Percentiles rank a stretch among this genome's conserved stretches.
Evolutionary conservation across 2,888 invertebrate species (phyloP).

Genomic region (Meandrusa payeni): DNA sequence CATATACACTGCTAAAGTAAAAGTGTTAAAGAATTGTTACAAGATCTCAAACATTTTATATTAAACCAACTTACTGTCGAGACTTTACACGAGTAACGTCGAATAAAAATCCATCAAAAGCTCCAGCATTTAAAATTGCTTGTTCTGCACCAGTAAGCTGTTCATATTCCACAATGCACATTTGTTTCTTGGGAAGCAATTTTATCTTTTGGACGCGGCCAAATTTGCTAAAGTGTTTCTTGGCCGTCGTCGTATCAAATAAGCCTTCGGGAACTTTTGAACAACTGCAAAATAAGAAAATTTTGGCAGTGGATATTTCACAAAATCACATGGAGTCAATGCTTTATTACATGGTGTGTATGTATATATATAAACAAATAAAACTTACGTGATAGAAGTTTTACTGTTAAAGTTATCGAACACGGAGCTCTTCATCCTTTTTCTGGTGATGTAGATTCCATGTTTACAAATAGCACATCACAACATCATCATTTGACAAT

Average conservation of each 20-base stretch:
- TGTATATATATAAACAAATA: conserved; percentile 25
- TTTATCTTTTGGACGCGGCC: conserved; percentile 85
- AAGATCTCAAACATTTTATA: neutral
- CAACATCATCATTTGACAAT: too few species aligned
- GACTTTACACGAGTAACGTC: conserved; percentile 77
- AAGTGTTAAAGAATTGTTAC: neutral
- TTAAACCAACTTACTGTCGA: conserved; percentile 53
- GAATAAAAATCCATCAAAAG: conserved; percentile 83
- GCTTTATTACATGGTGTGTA: neutral
- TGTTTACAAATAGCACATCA: conserved; percentile 30
- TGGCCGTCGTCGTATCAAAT: conserved; percentile 80
- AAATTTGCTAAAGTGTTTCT: conserved; percentile 85
- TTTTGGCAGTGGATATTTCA: conserved; percentile 7
- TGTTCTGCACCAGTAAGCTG: conserved; percentile 78
- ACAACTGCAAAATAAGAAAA: conserved; percentile 69
- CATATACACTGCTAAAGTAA: too few species aligned
- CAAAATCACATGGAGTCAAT: neutral
- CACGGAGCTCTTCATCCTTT: conserved; percentile 53
- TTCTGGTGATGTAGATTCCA: conserved; percentile 50
- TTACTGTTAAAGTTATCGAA: conserved; percentile 53
- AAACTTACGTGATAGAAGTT: conserved; percentile 66
- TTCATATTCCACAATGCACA: conserved; percentile 86
- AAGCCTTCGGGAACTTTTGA: conserved; percentile 83
- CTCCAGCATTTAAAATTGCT: conserved; percentile 82
- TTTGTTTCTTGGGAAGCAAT: conserved; percentile 82